Percentiles rank a stretch among this genome's conserved stretches.
These are phyloP conservation scores for Sternotherus odoratus DNA, from an alignment of 2,797 vertebrate genomes.

Conservation along the genomic window DNA sequence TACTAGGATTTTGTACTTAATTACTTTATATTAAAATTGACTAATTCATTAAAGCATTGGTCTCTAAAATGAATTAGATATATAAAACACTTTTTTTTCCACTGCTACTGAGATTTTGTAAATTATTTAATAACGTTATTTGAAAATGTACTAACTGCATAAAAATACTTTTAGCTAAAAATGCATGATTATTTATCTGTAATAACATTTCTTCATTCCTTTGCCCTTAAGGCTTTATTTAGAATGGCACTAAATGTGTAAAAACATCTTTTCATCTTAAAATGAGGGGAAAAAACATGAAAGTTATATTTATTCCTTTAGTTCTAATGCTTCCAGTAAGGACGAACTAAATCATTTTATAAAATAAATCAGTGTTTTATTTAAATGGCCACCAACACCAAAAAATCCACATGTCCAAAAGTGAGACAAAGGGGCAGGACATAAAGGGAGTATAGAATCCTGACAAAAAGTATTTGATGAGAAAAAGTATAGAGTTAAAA, in stretches of 20 bases:
- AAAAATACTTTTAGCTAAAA: no score
- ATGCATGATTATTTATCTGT: no score
- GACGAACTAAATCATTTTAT: no score
- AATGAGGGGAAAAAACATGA: not conserved
- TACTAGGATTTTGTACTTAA: no score
- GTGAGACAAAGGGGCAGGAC: not conserved
- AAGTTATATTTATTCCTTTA: not conserved
- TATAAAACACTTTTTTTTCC: no score
- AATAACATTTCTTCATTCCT: not conserved
- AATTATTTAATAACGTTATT: no score
- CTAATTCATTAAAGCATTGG: no score
- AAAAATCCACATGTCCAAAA: not conserved
- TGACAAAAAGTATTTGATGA: not conserved
- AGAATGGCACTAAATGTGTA: not conserved
- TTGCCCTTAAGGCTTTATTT: not conserved
- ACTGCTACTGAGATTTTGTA: no score
- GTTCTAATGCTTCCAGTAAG: not conserved
- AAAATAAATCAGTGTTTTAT: not conserved
- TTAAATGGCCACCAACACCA: not conserved
- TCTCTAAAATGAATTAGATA: no score
- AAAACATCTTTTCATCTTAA: not conserved
- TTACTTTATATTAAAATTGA: no score
- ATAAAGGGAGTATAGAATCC: not conserved
- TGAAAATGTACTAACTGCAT: no score
- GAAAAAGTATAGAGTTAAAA: not conserved